Conservation (phyloP, 2,113 vertebrate genomes). For the Sialia sialis region DNA sequence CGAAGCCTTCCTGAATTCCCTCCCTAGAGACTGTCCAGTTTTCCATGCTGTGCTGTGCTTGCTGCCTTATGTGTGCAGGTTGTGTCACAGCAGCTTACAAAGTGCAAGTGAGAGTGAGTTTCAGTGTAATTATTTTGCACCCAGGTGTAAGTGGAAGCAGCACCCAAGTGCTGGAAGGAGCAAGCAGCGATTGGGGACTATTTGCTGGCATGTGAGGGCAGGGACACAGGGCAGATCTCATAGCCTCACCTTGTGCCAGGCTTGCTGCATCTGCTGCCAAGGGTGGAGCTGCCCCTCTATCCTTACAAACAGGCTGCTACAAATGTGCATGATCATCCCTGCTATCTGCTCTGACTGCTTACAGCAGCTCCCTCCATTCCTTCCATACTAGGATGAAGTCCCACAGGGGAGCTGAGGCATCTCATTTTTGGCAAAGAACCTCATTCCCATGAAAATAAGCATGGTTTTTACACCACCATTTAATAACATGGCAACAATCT, state of each 20-base stretch:
- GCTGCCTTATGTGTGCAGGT: not conserved
- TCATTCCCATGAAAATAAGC: slow-evolving; percentile 91
- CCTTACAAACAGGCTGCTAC: slow-evolving; percentile 48
- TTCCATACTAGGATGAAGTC: slow-evolving; percentile 72
- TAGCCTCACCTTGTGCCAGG: not conserved
- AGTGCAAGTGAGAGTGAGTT: not conserved
- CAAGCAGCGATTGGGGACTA: fast-evolving
- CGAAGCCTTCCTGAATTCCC: not conserved
- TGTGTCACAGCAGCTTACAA: not conserved
- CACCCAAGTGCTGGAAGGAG: not conserved
- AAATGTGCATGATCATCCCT: not conserved
- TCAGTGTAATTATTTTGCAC: not conserved
- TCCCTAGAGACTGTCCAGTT: fast-evolving
- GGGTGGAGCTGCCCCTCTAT: slow-evolving; percentile 49
- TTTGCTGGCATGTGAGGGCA: not conserved
- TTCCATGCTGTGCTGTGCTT: not conserved
- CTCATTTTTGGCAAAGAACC: slow-evolving; percentile 82
- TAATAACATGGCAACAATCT: slow-evolving; percentile 75
- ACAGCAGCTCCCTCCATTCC: slow-evolving; percentile 65
- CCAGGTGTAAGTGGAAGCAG: not conserved
- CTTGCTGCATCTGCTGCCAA: not conserved
- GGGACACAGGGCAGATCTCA: not conserved
- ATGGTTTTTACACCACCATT: slow-evolving; percentile 73
- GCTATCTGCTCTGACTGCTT: slow-evolving; percentile 42
- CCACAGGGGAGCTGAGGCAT: slow-evolving; percentile 82